phyloP scores from a whole-genome alignment of 2,113 vertebrate genomes.

The Platysteira castanea region DNA sequence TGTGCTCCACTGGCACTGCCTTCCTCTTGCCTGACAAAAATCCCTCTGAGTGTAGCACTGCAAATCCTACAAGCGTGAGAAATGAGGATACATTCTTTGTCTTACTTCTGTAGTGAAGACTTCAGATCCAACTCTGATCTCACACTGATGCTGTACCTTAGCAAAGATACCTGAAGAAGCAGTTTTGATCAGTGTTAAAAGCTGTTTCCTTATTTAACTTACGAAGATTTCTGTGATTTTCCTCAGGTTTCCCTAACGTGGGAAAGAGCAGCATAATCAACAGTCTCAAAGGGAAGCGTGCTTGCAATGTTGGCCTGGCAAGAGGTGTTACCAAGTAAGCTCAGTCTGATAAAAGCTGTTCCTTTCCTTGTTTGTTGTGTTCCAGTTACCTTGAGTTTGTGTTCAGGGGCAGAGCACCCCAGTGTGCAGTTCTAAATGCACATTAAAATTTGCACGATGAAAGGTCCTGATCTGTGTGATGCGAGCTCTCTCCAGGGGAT shows the following conservation, averaged over 20 bases:
- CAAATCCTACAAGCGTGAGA: background rate
- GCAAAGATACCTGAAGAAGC: background rate
- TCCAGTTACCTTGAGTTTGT: background rate
- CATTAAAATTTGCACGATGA: background rate
- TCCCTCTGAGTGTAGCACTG: background rate
- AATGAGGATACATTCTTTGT: conserved; percentile 50
- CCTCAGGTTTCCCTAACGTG: conserved; percentile 91
- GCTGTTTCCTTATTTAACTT: background rate
- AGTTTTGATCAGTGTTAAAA: background rate
- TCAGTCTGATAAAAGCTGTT: background rate
- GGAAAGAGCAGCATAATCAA: conserved; percentile 98
- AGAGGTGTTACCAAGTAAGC: conserved; percentile 91
- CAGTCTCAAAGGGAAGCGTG: conserved; percentile 81
- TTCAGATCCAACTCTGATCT: conserved; percentile 74
- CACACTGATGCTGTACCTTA: background rate
- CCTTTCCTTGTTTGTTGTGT: background rate
- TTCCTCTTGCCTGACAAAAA: background rate
- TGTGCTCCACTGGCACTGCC: background rate
- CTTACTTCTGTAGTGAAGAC: conserved; percentile 65
- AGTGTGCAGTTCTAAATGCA: background rate
- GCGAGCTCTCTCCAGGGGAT: background rate
- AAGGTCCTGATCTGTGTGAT: background rate
- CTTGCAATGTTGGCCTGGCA: conserved; percentile 79
- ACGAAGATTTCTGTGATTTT: background rate
- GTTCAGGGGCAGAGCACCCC: background rate